A percentile compares a stretch with the other conserved stretches of the same genome.
These are phyloP conservation scores for Drosophila mojavensis DNA, from an alignment of 1,140 invertebrate genomes.

Conservation along the genomic window DNA sequence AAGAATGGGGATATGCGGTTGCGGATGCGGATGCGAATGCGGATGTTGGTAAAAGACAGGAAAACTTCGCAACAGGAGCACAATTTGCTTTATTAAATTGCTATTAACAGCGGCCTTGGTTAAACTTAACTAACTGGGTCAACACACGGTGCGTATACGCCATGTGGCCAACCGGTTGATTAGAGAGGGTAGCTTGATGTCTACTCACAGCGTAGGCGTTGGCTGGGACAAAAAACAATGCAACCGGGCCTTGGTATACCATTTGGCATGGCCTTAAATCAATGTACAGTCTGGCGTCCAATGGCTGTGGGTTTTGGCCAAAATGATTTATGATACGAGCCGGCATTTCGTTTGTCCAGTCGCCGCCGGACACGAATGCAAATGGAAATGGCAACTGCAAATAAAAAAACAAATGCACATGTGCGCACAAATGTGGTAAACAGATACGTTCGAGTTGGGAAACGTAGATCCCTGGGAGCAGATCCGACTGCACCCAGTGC, in stretches of 20 bases:
- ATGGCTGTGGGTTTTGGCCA: slow-evolving; percentile 20
- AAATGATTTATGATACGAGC: slow-evolving; percentile 71
- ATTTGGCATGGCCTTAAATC: slow-evolving; percentile 61
- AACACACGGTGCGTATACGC: slow-evolving; percentile 23
- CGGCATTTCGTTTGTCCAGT: slow-evolving; percentile 51
- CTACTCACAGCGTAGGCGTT: slow-evolving; percentile 8
- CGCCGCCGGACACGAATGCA: slow-evolving; percentile 44
- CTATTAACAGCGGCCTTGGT: slow-evolving; percentile 40
- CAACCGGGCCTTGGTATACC: slow-evolving; percentile 20
- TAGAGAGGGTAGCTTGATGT: slow-evolving; percentile 41
- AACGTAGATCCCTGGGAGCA: slow-evolving; percentile 12
- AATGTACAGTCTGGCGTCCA: slow-evolving; percentile 28
- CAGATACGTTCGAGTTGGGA: slow-evolving; percentile 22
- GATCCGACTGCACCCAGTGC: slow-evolving; percentile 39
- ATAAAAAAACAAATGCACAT: slow-evolving; percentile 31
- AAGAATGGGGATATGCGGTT: slow-evolving; percentile 15
- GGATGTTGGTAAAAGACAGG: slow-evolving; percentile 13
- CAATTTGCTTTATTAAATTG: slow-evolving; percentile 80
- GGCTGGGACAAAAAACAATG: slow-evolving; percentile 14
- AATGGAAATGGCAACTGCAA: slow-evolving; percentile 38
- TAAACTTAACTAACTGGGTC: slow-evolving; percentile 38
- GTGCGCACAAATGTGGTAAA: slow-evolving; percentile 11
- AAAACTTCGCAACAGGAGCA: slow-evolving; percentile 53
- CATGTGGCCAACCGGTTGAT: slow-evolving; percentile 54
- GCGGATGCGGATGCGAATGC: slow-evolving; percentile 7